Conservation (phyloP, 2,113 vertebrate genomes). For the Geococcyx californianus region DNA sequence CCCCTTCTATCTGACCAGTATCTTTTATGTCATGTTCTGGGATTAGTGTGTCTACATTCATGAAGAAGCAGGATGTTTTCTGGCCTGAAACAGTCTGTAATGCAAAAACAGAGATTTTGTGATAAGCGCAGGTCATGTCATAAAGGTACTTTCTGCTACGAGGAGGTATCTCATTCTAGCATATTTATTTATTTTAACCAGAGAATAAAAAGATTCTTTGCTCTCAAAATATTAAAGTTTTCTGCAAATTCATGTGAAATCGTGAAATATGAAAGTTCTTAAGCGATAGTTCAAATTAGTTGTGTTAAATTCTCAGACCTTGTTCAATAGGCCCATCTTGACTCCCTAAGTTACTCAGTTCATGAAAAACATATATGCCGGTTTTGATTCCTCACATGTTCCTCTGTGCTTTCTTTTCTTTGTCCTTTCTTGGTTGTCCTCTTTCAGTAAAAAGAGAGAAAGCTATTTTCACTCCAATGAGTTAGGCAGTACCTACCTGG, state of each 20-base stretch:
- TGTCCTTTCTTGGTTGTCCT: neutral
- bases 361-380: neutral
- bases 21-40: neutral
- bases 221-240: neutral
- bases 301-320: neutral
- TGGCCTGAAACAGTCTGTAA: neutral
- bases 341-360: neutral
- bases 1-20: neutral
- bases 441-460: neutral
- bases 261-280: neutral
- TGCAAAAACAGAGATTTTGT: neutral
- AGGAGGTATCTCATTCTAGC: neutral
- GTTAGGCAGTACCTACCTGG: neutral
- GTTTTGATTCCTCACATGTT: neutral
- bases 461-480: neutral
- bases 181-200: neutral
- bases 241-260: neutral
- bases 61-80: neutral
- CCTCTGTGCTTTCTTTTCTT: neutral
- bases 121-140: neutral
- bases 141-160: neutral
- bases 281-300: neutral
- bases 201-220: neutral
- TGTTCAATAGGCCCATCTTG: neutral
- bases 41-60: neutral